Base-by-base conservation (phyloP, 30 jellyfish, hydroid and myxozoan species). In the Haliclystus octoradiatus region DNA sequence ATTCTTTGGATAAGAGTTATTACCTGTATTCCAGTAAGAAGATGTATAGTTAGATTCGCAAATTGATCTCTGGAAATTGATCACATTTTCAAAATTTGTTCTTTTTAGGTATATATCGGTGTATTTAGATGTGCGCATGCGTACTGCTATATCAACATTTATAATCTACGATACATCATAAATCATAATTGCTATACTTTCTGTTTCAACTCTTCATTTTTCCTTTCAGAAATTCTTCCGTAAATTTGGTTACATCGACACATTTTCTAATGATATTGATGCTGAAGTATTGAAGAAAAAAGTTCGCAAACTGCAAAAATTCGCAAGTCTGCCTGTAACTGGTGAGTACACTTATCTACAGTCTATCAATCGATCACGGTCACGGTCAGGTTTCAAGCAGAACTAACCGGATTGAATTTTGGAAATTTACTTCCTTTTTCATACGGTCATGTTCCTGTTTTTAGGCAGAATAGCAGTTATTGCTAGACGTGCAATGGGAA, bases 251-350 rank as follows among this genome's bases (percentile, higher is more conserved):
- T 83, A 83, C 68, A 70, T 75, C 28, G 65, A 32, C 27, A 71
- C 47, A 3, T 75, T 51, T 65, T 62, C 80, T n/a, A 76, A 34
- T 28, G 66, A 71, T 2, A 50, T 26, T 33, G 81, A 76, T 65
- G 77, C 52, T 5, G 65, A 26, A 15, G 65, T 61, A 14, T 63
- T 74, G 13, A 19, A 73, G 13, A 2, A 70, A 1, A 68, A 70
- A 1, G 14, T 83, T 35, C 66, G 65, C 49, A 50, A 34, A 14
- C 50, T 83, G 32, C 95, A 83, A 68, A 30, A 26, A 28, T 83
- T 68, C 53, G 95, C 95, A 5, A 81, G 85, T 19, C 30, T 83
- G 75, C 26, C 57, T n/a, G 76, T n/a, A 7, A 83, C 95, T 5
- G 95, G 95, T 83, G 14, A 62, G 78, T 9, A 34, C 28, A 47